Conservation (phyloP, 1,140 invertebrate genomes). For the Cotesia chilonis region DNA sequence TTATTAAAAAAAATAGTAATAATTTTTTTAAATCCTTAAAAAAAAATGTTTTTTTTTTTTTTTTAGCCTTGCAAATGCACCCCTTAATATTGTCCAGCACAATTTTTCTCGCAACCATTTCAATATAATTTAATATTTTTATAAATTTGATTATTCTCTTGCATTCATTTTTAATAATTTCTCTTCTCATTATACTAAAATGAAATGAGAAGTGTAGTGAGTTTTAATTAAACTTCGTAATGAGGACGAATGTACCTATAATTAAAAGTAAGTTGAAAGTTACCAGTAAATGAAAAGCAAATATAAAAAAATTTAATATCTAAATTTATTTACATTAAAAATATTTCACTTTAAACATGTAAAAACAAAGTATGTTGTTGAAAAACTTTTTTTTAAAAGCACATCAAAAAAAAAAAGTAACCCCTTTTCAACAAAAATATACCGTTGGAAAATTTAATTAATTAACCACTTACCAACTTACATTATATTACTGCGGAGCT, state of each 20-base stretch:
- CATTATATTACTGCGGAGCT: not conserved
- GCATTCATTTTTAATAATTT: not conserved
- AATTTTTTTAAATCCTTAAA: too few relatives aligned
- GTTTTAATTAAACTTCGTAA: constrained; percentile 24
- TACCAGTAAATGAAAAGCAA: constrained; percentile 14
- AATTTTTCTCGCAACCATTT: too few relatives aligned
- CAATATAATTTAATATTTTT: not conserved
- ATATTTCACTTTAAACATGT: constrained; percentile 8
- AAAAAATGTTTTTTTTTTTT: too few relatives aligned
- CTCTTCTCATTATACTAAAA: not conserved
- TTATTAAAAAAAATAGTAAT: too few relatives aligned
- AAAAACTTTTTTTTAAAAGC: not conserved
- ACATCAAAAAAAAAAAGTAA: too few relatives aligned
- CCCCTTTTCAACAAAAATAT: not conserved
- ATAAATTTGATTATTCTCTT: not conserved
- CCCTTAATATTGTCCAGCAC: too few relatives aligned
- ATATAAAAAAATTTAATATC: constrained; percentile 27
- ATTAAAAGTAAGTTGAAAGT: constrained; percentile 30
- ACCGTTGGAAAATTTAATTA: not conserved
- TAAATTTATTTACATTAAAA: constrained; percentile 24
- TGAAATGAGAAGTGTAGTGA: not conserved
- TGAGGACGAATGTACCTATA: constrained; percentile 21
- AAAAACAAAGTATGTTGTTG: constrained; percentile 1
- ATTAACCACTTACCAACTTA: too few relatives aligned
- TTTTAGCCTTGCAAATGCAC: too few relatives aligned